Evolutionary conservation across 1,140 invertebrate genomes (phyloP).

Genomic region (Listronotus bonariensis): DNA sequence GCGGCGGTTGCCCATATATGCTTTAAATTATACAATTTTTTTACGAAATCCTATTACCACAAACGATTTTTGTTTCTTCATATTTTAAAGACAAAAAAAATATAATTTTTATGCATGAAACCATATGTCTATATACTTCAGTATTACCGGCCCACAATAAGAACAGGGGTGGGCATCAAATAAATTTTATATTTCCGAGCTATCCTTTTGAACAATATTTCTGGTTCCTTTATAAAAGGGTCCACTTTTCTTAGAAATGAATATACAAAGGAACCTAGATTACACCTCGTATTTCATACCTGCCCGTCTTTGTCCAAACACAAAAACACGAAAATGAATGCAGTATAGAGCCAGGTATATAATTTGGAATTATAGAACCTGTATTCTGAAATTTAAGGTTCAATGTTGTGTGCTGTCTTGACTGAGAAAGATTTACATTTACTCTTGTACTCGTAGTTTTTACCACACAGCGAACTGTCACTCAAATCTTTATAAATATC

Average conservation of each 20-base stretch:
- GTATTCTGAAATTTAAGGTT: not conserved
- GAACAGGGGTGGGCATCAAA: constrained; percentile 5
- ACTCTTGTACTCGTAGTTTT: no score
- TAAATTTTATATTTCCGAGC: constrained; percentile 6
- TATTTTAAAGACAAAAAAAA: no score
- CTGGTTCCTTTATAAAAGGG: constrained; percentile 4
- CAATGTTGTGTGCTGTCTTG: not conserved
- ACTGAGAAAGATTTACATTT: not conserved
- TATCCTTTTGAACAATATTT: constrained; percentile 9
- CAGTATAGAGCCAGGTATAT: not conserved
- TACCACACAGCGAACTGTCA: no score
- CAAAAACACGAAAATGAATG: constrained; percentile 26
- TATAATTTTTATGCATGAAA: no score
- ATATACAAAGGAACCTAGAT: constrained; percentile 22
- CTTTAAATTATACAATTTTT: no score
- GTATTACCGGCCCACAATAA: no score
- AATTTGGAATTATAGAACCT: constrained; percentile 10
- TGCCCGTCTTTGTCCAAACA: constrained; percentile 14
- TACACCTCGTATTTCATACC: constrained; percentile 25
- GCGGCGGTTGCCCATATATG: no score
- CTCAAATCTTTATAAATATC: no score
- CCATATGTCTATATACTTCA: no score
- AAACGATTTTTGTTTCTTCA: no score
- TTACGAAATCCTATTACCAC: no score
- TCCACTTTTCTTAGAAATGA: constrained; percentile 19